phyloP scores from a whole-genome alignment of 2,113 vertebrate species.

The Phalacrocorax pelagicus region DNA sequence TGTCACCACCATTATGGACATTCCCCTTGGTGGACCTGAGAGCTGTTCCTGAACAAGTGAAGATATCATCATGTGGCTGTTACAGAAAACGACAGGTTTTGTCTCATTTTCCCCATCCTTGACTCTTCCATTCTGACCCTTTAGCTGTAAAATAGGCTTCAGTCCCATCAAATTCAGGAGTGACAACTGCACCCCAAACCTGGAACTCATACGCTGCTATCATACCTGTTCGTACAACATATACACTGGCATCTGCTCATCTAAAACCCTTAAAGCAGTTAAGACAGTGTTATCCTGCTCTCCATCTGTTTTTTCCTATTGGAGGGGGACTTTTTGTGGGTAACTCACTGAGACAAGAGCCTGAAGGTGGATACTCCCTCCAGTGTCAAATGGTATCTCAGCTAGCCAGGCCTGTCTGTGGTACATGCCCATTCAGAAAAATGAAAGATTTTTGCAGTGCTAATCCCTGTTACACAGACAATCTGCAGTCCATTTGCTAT shows the following conservation, averaged over 20 bases:
- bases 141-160: not conserved
- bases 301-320: not conserved
- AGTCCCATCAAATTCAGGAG: not conserved
- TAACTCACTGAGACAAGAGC: not conserved
- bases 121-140: not conserved
- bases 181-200: not conserved
- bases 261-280: not conserved
- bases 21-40: not conserved
- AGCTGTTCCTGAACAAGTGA: not conserved
- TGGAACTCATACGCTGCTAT: not conserved
- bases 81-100: not conserved
- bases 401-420: not conserved
- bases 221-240: rapidly evolving
- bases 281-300: not conserved
- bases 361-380: not conserved
- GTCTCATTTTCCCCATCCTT: not conserved
- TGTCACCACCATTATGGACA: rapidly evolving
- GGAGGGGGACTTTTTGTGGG: not conserved
- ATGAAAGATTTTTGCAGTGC: not conserved
- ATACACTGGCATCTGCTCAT: not conserved
- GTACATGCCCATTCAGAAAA: not conserved
- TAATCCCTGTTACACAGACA: constrained; percentile 2
- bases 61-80: not conserved
- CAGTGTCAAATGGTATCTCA: not conserved
- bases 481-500: constrained; percentile 27